phyloP scores from a whole-genome alignment of 2,797 vertebrate species.

The Oreortyx pictus region DNA sequence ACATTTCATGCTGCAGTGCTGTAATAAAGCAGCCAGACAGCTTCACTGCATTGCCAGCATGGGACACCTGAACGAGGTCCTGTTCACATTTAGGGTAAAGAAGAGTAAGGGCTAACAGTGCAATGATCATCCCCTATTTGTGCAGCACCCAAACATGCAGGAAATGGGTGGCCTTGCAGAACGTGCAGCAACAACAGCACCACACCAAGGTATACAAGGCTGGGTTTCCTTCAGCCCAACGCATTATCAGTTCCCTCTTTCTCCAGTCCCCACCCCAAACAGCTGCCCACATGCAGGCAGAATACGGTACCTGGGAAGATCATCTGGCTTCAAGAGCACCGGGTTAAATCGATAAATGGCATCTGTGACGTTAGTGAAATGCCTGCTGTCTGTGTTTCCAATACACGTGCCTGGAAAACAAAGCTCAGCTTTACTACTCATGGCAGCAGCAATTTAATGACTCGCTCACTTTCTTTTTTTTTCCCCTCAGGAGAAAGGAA shows the following conservation, averaged over 20 bases:
- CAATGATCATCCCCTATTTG: not conserved
- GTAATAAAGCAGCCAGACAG: not conserved
- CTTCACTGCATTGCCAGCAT: not conserved
- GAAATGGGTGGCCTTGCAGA: not conserved
- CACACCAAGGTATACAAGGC: not conserved
- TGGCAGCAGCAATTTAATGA: not conserved
- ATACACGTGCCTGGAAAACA: constrained; percentile 86
- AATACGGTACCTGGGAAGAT: constrained; percentile 81
- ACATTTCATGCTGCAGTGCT: not conserved
- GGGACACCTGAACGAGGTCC: not conserved
- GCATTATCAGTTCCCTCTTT: not conserved
- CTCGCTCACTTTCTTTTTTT: not conserved
- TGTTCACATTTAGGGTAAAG: not conserved
- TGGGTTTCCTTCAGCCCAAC: constrained; percentile 5
- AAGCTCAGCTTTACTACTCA: not conserved
- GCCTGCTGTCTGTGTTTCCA: constrained; percentile 92
- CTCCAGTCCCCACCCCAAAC: not conserved
- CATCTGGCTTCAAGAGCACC: constrained; percentile 80
- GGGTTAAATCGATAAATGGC: constrained; percentile 90
- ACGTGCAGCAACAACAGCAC: not conserved
- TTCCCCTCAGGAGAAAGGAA: constrained; percentile 8
- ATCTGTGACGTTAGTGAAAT: constrained; percentile 85
- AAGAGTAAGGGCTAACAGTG: not conserved
- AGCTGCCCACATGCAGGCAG: not conserved
- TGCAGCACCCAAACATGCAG: constrained; percentile 31